Evolutionary conservation across 2,797 vertebrate genomes (phyloP).

Genomic region (Clarias laeviceps): DNA sequence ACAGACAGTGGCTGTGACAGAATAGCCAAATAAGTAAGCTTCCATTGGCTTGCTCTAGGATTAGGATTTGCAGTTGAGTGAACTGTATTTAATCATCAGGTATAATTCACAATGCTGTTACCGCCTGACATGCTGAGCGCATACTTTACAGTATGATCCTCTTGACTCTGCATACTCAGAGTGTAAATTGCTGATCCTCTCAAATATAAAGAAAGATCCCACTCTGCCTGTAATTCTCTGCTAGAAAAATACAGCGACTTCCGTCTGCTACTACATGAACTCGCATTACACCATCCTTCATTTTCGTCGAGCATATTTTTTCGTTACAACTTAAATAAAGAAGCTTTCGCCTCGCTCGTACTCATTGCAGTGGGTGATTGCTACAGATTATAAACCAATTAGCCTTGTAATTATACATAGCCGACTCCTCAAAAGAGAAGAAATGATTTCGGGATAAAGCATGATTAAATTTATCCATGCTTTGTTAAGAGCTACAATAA

Average conservation of each 20-base stretch:
- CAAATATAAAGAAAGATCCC: slow-evolving; percentile 13
- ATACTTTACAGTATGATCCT: slow-evolving; percentile 27
- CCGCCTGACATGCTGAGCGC: slow-evolving; percentile 13
- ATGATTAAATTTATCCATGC: slow-evolving; percentile 46
- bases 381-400: slow-evolving; percentile 56
- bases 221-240: background rate
- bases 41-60: slow-evolving; percentile 24
- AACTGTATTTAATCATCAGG: slow-evolving; percentile 37
- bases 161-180: slow-evolving; percentile 23
- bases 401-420: slow-evolving; percentile 59
- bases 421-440: slow-evolving; percentile 31
- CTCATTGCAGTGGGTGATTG: slow-evolving; percentile 34
- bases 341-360: slow-evolving; percentile 32
- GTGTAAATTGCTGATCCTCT: slow-evolving; percentile 38
- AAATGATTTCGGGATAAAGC: slow-evolving; percentile 31
- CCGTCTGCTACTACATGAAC: background rate
- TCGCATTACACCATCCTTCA: background rate
- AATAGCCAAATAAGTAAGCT: slow-evolving; percentile 26
- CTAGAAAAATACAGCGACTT: background rate
- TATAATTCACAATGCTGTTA: slow-evolving; percentile 19
- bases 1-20: slow-evolving; percentile 1
- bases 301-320: background rate
- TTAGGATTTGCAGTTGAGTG: slow-evolving; percentile 35
- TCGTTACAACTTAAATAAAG: background rate
- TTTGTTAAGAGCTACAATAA: slow-evolving; percentile 41